Evolutionary conservation across 1,140 invertebrate genomes (phyloP).

Genomic region (Pollicipes pollicipes): DNA sequence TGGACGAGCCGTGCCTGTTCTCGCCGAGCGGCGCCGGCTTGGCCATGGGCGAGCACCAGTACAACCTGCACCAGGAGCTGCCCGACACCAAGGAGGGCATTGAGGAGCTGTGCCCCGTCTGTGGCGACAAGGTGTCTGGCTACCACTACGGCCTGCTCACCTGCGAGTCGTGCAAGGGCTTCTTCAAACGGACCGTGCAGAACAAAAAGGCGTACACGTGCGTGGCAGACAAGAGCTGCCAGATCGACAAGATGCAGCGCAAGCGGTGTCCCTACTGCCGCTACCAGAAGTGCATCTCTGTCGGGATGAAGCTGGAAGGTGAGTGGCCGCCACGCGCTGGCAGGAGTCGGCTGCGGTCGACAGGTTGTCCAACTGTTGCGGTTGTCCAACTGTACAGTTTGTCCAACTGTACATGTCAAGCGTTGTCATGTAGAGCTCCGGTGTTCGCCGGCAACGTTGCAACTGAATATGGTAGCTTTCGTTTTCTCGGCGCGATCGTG

Average conservation of each 20-base stretch:
- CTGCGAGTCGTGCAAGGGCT: constrained; percentile 98
- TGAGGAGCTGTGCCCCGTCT: constrained; percentile 94
- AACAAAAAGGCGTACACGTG: constrained; percentile 98
- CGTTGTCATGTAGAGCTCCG: too few relatives aligned
- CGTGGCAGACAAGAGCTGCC: constrained; percentile 87
- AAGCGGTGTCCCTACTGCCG: constrained; percentile 96
- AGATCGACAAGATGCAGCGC: constrained; percentile 93
- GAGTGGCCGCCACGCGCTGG: constrained; percentile 28
- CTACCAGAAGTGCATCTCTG: constrained; percentile 96
- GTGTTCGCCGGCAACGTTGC: too few relatives aligned
- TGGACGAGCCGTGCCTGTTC: constrained; percentile 25
- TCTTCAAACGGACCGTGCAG: constrained; percentile 99
- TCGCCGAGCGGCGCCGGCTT: constrained; percentile 22
- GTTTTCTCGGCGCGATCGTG: too few relatives aligned
- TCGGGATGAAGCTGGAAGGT: constrained; percentile 99
- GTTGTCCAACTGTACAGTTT: too few relatives aligned
- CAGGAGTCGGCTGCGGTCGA: too few relatives aligned
- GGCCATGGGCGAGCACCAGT: constrained; percentile 30
- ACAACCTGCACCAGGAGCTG: constrained; percentile 47
- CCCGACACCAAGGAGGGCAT: constrained; percentile 84
- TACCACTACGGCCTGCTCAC: constrained; percentile 99
- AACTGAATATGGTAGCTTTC: too few relatives aligned
- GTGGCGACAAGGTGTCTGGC: constrained; percentile 96
- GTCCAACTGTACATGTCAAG: too few relatives aligned
- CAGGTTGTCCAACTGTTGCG: too few relatives aligned